These are phyloP conservation scores for Ophioninae sp. DNA, from an alignment of 2,888 invertebrate species.

Conservation along the genomic window DNA sequence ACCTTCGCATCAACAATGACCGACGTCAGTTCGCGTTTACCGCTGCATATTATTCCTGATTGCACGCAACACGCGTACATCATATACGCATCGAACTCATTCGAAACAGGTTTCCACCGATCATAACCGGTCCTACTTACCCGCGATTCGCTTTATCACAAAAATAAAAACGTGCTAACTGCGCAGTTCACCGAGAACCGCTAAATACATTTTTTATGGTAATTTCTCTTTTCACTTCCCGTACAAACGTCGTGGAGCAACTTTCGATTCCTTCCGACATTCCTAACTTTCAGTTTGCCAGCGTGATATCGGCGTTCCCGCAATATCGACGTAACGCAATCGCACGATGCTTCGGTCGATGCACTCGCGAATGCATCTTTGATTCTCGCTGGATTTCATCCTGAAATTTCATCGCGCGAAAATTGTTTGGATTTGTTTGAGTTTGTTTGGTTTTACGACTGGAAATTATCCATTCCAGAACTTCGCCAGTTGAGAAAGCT, in stretches of 20 bases:
- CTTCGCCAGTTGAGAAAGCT: too few relatives aligned
- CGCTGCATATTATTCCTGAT: conserved; percentile 33
- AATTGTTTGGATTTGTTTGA: too few relatives aligned
- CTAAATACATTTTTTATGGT: conserved; percentile 20
- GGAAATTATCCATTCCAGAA: too few relatives aligned
- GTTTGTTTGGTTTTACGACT: too few relatives aligned
- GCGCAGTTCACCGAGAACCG: neutral
- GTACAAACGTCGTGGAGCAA: neutral
- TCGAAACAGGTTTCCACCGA: conserved; percentile 21
- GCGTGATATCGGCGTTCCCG: neutral
- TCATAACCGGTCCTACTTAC: conserved; percentile 29
- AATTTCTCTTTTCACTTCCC: conserved; percentile 5
- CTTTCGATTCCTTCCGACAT: neutral
- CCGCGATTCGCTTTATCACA: conserved; percentile 22
- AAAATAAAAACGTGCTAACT: neutral
- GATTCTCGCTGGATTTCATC: too few relatives aligned
- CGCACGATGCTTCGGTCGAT: too few relatives aligned
- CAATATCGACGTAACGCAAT: too few relatives aligned
- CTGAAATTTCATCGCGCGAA: too few relatives aligned
- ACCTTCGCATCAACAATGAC: conserved; percentile 27
- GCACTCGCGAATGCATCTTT: too few relatives aligned
- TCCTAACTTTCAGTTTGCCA: neutral
- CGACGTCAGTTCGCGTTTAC: conserved; percentile 29
- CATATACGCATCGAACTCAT: conserved; percentile 1
- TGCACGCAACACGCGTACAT: neutral